phyloP scores from a whole-genome alignment of 2,113 vertebrate species.

The Hemiprocne comata region DNA sequence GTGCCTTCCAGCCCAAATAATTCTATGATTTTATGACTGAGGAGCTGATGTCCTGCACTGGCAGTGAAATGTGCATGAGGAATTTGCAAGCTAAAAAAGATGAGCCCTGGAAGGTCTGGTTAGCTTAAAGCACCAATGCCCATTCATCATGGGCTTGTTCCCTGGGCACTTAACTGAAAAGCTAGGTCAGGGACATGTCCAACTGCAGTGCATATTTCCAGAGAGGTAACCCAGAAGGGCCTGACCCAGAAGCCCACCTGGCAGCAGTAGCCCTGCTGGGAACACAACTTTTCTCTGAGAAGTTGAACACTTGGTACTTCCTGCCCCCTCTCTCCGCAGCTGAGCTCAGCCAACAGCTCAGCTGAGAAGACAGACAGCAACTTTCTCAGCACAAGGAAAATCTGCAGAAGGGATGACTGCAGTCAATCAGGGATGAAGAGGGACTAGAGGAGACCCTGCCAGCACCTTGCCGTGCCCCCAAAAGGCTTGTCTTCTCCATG shows the following conservation, averaged over 20 bases:
- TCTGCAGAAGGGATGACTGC: not conserved
- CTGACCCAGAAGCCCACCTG: not conserved
- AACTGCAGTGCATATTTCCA: not conserved
- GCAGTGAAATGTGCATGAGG: not conserved
- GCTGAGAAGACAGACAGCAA: not conserved
- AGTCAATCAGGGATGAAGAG: not conserved
- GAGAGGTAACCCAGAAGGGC: not conserved
- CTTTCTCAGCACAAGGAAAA: not conserved
- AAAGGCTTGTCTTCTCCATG: accelerated
- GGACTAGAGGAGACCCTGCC: not conserved
- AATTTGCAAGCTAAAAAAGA: not conserved
- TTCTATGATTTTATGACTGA: no score
- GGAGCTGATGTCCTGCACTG: not conserved
- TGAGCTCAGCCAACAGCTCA: not conserved
- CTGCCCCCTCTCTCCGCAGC: not conserved
- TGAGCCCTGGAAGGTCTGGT: not conserved
- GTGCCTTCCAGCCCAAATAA: no score
- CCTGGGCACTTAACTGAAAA: not conserved
- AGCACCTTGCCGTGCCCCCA: accelerated
- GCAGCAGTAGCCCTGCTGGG: not conserved
- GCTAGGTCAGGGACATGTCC: accelerated
- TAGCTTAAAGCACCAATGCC: not conserved
- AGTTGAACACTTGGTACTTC: not conserved
- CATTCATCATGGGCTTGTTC: no score
- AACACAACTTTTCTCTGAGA: accelerated